phyloP scores from a whole-genome alignment of 2,113 vertebrate genomes.

The Smithornis capensis region DNA sequence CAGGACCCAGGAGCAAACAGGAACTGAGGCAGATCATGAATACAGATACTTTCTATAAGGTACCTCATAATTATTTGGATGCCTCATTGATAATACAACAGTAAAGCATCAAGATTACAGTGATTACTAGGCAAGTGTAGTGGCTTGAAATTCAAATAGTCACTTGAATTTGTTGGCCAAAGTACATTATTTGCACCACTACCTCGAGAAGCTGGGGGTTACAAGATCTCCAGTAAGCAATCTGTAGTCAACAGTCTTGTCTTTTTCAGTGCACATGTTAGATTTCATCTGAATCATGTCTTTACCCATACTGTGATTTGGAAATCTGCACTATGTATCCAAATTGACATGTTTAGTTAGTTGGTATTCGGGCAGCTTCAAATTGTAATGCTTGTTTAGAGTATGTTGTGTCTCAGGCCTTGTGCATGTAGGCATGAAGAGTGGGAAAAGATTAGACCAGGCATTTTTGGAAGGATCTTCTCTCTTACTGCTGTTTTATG shows the following conservation, averaged over 20 bases:
- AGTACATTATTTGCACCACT: background rate
- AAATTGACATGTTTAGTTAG: background rate
- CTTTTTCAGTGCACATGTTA: background rate
- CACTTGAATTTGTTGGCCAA: background rate
- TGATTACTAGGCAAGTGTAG: background rate
- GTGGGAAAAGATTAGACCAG: background rate
- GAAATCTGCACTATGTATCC: background rate
- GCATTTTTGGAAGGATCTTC: background rate
- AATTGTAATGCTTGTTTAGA: background rate
- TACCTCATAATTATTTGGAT: background rate
- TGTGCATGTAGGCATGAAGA: background rate
- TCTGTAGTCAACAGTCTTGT: background rate
- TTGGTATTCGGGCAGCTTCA: background rate
- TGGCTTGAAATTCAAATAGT: background rate
- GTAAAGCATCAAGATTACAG: background rate
- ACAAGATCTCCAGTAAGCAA: background rate
- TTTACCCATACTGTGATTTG: background rate
- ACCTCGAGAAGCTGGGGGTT: background rate
- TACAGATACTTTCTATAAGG: background rate
- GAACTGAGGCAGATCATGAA: background rate
- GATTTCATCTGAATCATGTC: background rate
- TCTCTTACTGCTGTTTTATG: background rate
- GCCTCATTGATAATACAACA: background rate
- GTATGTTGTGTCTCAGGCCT: background rate
- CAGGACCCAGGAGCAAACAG: background rate